Evolutionary conservation across 2,888 invertebrate genomes (phyloP), one percentile per base, ranked within the genome.

Genomic region (Cryptus armator): DNA sequence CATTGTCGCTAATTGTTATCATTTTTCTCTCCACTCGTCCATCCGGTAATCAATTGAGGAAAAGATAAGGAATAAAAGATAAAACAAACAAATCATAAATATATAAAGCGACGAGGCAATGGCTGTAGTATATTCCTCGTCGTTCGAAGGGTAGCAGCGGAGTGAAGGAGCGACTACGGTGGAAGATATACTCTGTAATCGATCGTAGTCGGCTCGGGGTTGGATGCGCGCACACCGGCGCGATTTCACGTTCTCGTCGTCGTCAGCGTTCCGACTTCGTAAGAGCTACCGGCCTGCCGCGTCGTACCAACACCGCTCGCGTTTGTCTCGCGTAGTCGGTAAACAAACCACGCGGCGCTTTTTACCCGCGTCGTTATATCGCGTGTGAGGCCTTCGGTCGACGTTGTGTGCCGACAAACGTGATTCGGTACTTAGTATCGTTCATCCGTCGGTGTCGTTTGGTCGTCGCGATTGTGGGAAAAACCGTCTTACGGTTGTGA

Each of bases 331-430:
- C 75, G 44, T 43, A 62, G 64, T 59, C 75, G 82, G 29, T 78
- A 85, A 83, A 85, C 76, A 85, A 83, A 79, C 75, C 85, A 9
- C 74, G 68, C 75, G 74, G 83, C 37, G 37, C 37, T 56, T 74
- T 70, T 53, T 68, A 70, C 43, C 51, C 70, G 32, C 68, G 68
- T 24, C 14, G 62, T 29, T 24, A 12, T 24, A 14, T 32, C 32
- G 62, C 62, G 62, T 5, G 62, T 2, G 14, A 32, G 62, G 62
- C 62, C 29, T 62, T 14, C 0, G 1, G 62, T 62, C 32, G 24
- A 29, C 59, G 24, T 14, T 4, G 29, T 6, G 62, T 62, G 62
- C 6, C 29, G 62, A 24, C 29, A 32, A 2, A n/a, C 4, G 24
- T 62, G 32, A 29, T 19, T 4, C 24, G n/a, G 64, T n/a, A 16